A percentile compares a stretch with the other conserved stretches of the same genome.
Conservation (phyloP, 2,113 vertebrate species). For the Porphyrio hochstetteri region DNA sequence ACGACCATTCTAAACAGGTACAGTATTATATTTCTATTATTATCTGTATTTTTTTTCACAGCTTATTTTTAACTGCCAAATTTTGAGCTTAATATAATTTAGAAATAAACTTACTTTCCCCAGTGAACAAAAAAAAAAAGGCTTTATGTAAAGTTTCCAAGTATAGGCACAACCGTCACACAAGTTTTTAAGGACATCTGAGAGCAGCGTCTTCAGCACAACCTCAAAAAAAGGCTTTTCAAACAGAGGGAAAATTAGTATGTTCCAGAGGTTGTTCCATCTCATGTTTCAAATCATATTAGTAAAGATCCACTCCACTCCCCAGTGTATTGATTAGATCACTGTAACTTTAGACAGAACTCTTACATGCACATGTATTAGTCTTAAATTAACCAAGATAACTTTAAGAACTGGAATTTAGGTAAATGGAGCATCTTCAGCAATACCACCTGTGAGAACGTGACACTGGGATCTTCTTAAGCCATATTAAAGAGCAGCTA, state of each 20-base stretch:
- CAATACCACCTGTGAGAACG: neutral
- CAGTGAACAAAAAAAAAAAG: neutral
- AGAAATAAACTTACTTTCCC: neutral
- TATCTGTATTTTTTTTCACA: neutral
- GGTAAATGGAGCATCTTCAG: neutral
- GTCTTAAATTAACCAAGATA: neutral
- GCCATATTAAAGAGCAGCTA: accelerated
- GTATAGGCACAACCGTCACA: neutral
- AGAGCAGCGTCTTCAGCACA: neutral
- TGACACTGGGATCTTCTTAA: neutral
- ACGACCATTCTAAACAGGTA: neutral
- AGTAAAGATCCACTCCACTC: neutral
- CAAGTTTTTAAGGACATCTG: neutral
- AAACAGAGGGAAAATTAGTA: neutral
- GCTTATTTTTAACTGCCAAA: neutral
- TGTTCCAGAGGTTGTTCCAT: neutral
- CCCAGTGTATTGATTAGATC: neutral
- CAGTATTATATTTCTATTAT: neutral
- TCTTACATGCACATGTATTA: neutral
- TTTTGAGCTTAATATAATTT: neutral
- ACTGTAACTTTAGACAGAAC: neutral
- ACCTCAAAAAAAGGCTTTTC: neutral
- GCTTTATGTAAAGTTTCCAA: neutral
- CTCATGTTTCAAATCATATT: neutral
- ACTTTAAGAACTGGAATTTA: too few species aligned